Evolutionary conservation across 2,113 vertebrate species (phyloP), one percentile per base, ranked within the genome.

Genomic region (Brachirus orientalis): DNA sequence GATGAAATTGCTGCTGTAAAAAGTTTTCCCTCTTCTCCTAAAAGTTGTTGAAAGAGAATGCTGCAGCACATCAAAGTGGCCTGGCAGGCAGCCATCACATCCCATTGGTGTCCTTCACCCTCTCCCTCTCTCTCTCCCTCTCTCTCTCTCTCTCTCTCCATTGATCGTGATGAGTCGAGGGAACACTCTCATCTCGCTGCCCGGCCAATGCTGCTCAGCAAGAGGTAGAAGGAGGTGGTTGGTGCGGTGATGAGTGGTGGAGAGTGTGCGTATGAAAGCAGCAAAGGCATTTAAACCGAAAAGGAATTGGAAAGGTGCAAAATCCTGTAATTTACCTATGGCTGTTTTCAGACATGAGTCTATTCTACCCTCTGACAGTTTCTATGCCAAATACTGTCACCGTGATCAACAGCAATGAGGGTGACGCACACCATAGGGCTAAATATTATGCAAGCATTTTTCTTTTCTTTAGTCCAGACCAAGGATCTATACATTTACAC

Each of bases 21-120:
- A 88, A 88, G 79, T 84, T 83, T 83, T 75, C 57, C 57, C 74
- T 76, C 77, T 80, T 83, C 72, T 84, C 82, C 78, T 85, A 88
- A 90, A 92, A 88, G 83, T 88, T 85, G 79, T 85, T 92, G 86
- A 88, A 90, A 89, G 87, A 87, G 86, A 89, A 75, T 22, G 63
- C 84, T 75, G 84, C 68, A 70, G 88, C 83, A 92, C 88, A 89
- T 91, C 90, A 92, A 91, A 88, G 85, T 80, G 75, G 71, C 63
- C 85, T 90, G 86, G 86, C 89, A 90, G 82, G 77, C 87, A 87
- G 88, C 88, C 89, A 89, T 73, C 58, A 38, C n/a, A 79, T 82
- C 79, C 79, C 81, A 83, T 46, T 81, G 88, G 75, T 82, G 88
- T 92, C 90, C 84, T 89, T 90, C 89, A 87, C 80, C 82, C 85